Evolutionary conservation across 92 coral and sea anemone genomes (phyloP).

Genomic region (Desmophyllum pertusum): DNA sequence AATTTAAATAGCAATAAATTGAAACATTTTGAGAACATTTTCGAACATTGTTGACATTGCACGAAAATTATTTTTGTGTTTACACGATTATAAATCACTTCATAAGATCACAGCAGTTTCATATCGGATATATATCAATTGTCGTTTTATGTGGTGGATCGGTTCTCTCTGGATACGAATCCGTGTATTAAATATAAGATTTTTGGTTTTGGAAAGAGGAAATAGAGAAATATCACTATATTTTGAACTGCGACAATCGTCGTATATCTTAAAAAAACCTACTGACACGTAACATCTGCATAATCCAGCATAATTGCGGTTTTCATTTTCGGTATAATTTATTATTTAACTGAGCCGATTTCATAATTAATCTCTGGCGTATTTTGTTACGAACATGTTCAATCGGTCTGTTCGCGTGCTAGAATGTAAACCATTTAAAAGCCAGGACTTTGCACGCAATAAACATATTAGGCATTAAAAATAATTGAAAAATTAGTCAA

Average conservation of each 20-base stretch:
- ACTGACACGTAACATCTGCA: neutral
- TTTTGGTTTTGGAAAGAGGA: neutral
- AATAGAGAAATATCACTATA: neutral
- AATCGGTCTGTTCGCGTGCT: neutral
- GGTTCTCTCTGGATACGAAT: neutral
- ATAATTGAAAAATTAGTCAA: neutral
- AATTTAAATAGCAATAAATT: neutral
- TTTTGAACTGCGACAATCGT: neutral
- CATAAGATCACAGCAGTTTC: neutral
- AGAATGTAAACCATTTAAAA: neutral
- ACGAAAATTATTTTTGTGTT: neutral
- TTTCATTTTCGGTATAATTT: neutral
- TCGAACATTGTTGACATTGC: constrained; percentile 4
- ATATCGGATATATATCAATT: neutral
- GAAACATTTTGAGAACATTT: neutral
- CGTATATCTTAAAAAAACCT: neutral
- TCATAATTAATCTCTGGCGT: neutral
- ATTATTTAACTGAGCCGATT: neutral
- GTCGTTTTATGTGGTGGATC: neutral
- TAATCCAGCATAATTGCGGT: neutral
- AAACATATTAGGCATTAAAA: neutral
- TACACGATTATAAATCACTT: neutral
- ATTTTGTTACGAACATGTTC: neutral
- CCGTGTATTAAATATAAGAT: neutral
- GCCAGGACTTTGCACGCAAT: neutral